Evolutionary conservation across 2,888 invertebrate species (phyloP), one percentile per base, ranked within the genome.

Genomic region (Bombyx huttoni): DNA sequence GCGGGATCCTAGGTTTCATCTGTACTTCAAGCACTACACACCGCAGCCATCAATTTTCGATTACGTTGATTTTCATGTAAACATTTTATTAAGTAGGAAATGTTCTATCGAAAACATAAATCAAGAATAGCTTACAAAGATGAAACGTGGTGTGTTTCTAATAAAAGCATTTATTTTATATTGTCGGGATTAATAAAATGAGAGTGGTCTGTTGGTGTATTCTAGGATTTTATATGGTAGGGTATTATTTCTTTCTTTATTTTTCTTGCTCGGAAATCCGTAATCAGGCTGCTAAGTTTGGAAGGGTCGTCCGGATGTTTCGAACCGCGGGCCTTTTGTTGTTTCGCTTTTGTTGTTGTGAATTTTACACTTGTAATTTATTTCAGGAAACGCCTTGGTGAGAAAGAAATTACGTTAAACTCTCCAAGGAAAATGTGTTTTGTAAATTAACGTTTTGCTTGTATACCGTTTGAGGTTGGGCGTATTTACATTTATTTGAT

Each of bases 291-390:
- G 79, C 78, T 83, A 87, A 87, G 88, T 88, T 88, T 82, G 83
- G 86, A 82, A 84, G 83, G 87, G 85, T 83, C 85, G 75, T 73
- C 85, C 88, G 87, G 88, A 87, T 84, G 87, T 86, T 84, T 76
- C 74, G 81, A 78, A 82, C 86, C 82, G 79, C 84, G 80, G 81
- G 84, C 81, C 87, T 88, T 87, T 88, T 88, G 85, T 87, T 87
- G 83, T 80, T 81, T 73, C 75, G 75, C 85, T 86, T 84, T 87
- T 87, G 85, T 88, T 88, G 85, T 84, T 87, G 81, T 82, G 84
- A 86, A 87, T 88, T 88, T 87, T 87, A 87, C 88, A 88, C 87
- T 87, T 85, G 87, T 88, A 86, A 88, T 88, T 88, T 87, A 87
- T 88, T 87, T 84, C 85, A 85, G 86, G 86, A 86, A 86, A 83